phyloP scores from a whole-genome alignment of 2,113 vertebrate genomes.

The Plecotus auritus region DNA sequence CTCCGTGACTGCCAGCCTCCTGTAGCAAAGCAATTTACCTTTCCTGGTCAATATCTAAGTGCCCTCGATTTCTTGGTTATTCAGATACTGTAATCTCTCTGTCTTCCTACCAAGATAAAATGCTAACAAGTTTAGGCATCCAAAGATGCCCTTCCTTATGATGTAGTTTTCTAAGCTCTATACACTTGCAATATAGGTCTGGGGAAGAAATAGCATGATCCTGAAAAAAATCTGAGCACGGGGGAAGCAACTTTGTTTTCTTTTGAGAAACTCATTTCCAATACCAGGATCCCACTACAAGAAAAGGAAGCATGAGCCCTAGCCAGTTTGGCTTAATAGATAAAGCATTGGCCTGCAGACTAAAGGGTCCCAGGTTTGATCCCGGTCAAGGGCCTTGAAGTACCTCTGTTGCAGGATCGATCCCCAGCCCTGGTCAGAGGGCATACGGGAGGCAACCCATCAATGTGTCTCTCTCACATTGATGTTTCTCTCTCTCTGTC shows the following conservation, averaged over 20 bases:
- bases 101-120: neutral
- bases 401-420: no score
- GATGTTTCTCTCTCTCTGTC: no score
- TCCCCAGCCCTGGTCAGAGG: no score
- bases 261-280: neutral
- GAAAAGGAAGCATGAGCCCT: neutral
- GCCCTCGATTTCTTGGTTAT: neutral
- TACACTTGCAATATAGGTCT: neutral
- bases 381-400: no score
- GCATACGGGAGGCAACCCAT: no score
- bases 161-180: neutral
- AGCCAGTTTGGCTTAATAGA: no score
- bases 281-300: neutral
- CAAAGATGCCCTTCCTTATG: neutral
- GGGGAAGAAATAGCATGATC: neutral
- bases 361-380: no score
- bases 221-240: conserved; percentile 4
- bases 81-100: neutral
- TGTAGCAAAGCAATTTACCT: neutral
- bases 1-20: neutral
- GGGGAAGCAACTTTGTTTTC: neutral
- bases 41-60: neutral
- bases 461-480: no score
- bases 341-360: no score
- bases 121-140: neutral